Percentiles rank a stretch among this genome's conserved stretches.
Conservation (phyloP, 1,140 invertebrate genomes). For the Drosophila azteca region DNA sequence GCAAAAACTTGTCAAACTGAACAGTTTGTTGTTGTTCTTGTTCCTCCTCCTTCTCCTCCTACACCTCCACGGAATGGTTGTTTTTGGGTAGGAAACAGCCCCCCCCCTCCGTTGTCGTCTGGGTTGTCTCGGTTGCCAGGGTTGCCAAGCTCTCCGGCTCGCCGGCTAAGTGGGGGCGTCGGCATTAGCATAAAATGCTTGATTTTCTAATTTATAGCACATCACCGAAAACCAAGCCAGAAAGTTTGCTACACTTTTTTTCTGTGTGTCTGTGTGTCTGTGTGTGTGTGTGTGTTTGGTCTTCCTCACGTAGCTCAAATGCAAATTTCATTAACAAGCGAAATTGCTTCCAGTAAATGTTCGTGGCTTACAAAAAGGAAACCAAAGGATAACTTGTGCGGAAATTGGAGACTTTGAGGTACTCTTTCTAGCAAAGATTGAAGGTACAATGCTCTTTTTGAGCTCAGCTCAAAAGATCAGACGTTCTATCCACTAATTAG, state of each 20-base stretch:
- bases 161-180: slow-evolving; percentile 49
- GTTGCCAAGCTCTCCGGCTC: too few relatives aligned
- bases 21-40: slow-evolving; percentile 36
- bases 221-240: slow-evolving; percentile 65
- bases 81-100: neutral
- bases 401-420: slow-evolving; percentile 15
- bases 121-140: slow-evolving; percentile 1
- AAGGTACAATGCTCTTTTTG: too few relatives aligned
- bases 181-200: slow-evolving; percentile 79
- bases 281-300: slow-evolving; percentile 19
- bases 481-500: too few relatives aligned
- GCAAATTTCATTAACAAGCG: slow-evolving; percentile 82
- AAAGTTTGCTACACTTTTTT: slow-evolving; percentile 56
- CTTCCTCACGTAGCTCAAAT: slow-evolving; percentile 72
- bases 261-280: slow-evolving; percentile 24
- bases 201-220: slow-evolving; percentile 82
- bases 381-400: slow-evolving; percentile 24
- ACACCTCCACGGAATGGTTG: neutral
- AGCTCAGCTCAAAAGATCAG: too few relatives aligned
- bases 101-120: slow-evolving; percentile 20
- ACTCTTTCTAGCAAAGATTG: slow-evolving; percentile 3
- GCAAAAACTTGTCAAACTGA: slow-evolving; percentile 74
- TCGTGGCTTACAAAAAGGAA: slow-evolving; percentile 21
- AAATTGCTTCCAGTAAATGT: slow-evolving; percentile 70
- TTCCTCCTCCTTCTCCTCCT: neutral